These are phyloP conservation scores for Vireo altiloquus DNA, from an alignment of 2,113 vertebrate genomes.

Conservation along the genomic window DNA sequence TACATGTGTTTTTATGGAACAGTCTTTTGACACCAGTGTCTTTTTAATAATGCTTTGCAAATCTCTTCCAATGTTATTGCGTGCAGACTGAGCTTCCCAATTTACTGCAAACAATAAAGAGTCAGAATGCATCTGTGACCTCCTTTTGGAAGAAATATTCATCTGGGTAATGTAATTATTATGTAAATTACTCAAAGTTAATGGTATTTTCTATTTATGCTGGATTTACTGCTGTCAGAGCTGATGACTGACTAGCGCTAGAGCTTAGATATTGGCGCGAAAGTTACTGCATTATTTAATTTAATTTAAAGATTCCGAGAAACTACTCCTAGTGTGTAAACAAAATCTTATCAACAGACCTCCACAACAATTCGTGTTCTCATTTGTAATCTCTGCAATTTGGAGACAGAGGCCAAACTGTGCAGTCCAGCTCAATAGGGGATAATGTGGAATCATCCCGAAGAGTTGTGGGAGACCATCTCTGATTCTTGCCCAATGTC, in stretches of 20 bases:
- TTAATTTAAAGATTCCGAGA: conserved; percentile 18
- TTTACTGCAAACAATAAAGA: conserved; percentile 39
- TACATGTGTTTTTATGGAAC: conserved; percentile 58
- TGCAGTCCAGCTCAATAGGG: neutral
- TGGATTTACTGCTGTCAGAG: conserved; percentile 39
- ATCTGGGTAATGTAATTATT: conserved; percentile 56
- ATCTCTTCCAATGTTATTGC: conserved; percentile 41
- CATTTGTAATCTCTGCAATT: neutral
- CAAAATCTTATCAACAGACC: conserved; percentile 1
- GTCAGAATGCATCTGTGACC: conserved; percentile 7
- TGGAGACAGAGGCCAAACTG: neutral
- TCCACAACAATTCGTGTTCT: neutral
- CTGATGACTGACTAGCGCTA: neutral
- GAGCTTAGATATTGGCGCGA: neutral
- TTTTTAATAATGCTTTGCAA: conserved; percentile 38
- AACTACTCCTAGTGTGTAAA: conserved; percentile 10
- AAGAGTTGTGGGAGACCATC: neutral
- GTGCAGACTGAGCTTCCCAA: conserved; percentile 35
- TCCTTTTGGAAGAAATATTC: conserved; percentile 29
- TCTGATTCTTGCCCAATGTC: neutral
- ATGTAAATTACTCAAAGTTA: conserved; percentile 46
- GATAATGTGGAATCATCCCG: neutral
- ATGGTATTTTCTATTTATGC: conserved; percentile 34
- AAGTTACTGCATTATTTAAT: neutral
- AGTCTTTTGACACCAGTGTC: conserved; percentile 47